Evolutionary conservation across 1,140 invertebrate genomes (phyloP), one percentile per base, ranked within the genome.

Genomic region (Atopsyche davidsoni): DNA sequence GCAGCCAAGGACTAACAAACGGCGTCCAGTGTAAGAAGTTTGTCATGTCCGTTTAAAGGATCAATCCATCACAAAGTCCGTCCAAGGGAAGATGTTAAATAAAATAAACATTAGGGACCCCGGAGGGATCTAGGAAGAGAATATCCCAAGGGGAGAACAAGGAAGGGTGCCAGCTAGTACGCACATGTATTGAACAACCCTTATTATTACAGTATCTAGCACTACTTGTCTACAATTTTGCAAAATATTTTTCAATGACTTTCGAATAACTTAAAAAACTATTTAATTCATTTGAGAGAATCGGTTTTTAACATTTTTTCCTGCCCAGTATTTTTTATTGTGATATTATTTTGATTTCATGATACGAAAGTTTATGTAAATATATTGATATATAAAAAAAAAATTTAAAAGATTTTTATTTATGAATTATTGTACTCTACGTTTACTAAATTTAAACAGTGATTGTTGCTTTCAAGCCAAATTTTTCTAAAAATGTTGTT

Each of bases 71-170:
- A 57, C 49, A 32, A 46, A 43, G 46, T 54, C 28, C 46, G 6
- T 2, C 36, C 11, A 42, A 38, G 44, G 39, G 40, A 34, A 46
- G 46, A 48, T 34, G 44, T 49, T 48, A 48, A 54, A 48, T 54
- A 48, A 54, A 54, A 54, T 54, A 54, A 54, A 54, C 52, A 54
- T 54, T 54, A 44, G 23, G n/a, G 38, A 19, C 18, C n/a, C 43
- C 35, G 19, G 22, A 21, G 32, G 10, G 24, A 31, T 31, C 17
- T 17, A 32, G 45, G 36, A 28, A 36, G 43, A 2, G 36, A 21
- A 21, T 31, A 10, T 23, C 24, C 32, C 10, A 46, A 28, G 51
- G 31, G 24, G 31, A 7, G 18, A 13, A 34, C 24, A 10, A n/a
- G 18, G 16, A n/a, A 18, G 17, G 18, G 48, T 35, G 40, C 23